These are phyloP conservation scores for Champsocephalus gunnari DNA, from an alignment of 2,797 vertebrate species.

Conservation along the genomic window DNA sequence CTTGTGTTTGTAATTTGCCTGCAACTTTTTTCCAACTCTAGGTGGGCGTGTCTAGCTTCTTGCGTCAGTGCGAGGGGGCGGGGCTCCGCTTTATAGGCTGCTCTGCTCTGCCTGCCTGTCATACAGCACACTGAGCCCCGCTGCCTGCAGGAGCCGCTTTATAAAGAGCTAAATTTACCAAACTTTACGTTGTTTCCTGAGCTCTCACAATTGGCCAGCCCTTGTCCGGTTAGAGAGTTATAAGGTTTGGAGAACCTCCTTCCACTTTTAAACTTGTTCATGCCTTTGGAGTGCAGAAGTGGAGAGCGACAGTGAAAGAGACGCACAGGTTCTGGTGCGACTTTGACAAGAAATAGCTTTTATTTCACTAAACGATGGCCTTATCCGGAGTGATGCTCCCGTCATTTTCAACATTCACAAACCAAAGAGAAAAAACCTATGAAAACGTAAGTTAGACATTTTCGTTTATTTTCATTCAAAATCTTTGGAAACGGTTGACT, in stretches of 20 bases:
- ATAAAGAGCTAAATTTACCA: slow-evolving; percentile 98
- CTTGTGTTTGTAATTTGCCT: slow-evolving; percentile 58
- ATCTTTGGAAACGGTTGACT: neutral
- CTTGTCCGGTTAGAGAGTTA: slow-evolving; percentile 64
- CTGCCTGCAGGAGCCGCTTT: slow-evolving; percentile 80
- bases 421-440: slow-evolving; percentile 90
- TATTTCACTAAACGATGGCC: slow-evolving; percentile 85
- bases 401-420: slow-evolving; percentile 94
- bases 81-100: slow-evolving; percentile 67
- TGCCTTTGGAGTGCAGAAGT: slow-evolving; percentile 70
- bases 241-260: slow-evolving; percentile 83
- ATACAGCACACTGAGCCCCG: slow-evolving; percentile 59
- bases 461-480: neutral
- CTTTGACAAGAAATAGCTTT: slow-evolving; percentile 54
- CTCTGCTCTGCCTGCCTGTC: slow-evolving; percentile 40
- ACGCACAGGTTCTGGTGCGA: slow-evolving; percentile 61
- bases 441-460: slow-evolving; percentile 89
- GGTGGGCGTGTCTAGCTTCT: slow-evolving; percentile 42
- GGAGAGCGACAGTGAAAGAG: slow-evolving; percentile 63
- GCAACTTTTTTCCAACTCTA: slow-evolving; percentile 45
- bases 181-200: slow-evolving; percentile 94
- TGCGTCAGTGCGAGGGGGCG: slow-evolving; percentile 66
- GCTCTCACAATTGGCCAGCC: slow-evolving; percentile 88
- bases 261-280: slow-evolving; percentile 75
- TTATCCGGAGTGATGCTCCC: slow-evolving; percentile 93